Percentiles rank a stretch among this genome's conserved stretches.
These are phyloP conservation scores for Psilopsiagon aymara DNA, from an alignment of 2,113 vertebrate genomes.

Conservation along the genomic window DNA sequence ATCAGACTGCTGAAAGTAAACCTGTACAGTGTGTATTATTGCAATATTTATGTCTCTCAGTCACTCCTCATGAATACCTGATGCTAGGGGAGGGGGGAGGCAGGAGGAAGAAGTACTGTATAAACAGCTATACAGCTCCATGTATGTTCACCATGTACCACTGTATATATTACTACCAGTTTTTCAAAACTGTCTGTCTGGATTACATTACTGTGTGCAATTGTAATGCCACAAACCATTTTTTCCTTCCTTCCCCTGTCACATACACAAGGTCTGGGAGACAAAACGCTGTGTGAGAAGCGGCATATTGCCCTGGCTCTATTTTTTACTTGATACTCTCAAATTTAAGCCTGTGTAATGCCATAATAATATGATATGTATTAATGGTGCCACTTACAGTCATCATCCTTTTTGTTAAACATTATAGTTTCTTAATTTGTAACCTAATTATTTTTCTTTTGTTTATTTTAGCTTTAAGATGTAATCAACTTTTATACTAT, in stretches of 20 bases:
- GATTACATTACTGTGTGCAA: neutral
- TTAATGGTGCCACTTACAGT: constrained; percentile 9
- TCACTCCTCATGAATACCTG: neutral
- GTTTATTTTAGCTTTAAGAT: constrained; percentile 39
- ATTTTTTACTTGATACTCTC: neutral
- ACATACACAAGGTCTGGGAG: neutral
- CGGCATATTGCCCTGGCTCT: neutral
- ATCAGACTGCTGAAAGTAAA: constrained; percentile 19
- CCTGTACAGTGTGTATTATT: neutral
- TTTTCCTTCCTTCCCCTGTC: neutral
- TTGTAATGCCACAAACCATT: neutral
- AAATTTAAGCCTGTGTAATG: neutral
- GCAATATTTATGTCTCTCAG: neutral
- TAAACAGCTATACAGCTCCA: neutral
- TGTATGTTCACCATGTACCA: neutral
- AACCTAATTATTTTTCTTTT: neutral
- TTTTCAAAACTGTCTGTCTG: neutral
- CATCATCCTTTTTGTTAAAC: constrained; percentile 8
- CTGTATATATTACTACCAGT: neutral
- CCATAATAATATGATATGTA: neutral
- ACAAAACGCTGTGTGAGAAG: neutral
- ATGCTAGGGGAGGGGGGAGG: neutral
- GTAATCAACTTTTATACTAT: constrained; percentile 24
- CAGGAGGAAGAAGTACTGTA: neutral
- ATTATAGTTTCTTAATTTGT: constrained; percentile 16